Base-by-base conservation (phyloP, 2,797 vertebrate genomes). In the Gambelia wislizenii region DNA sequence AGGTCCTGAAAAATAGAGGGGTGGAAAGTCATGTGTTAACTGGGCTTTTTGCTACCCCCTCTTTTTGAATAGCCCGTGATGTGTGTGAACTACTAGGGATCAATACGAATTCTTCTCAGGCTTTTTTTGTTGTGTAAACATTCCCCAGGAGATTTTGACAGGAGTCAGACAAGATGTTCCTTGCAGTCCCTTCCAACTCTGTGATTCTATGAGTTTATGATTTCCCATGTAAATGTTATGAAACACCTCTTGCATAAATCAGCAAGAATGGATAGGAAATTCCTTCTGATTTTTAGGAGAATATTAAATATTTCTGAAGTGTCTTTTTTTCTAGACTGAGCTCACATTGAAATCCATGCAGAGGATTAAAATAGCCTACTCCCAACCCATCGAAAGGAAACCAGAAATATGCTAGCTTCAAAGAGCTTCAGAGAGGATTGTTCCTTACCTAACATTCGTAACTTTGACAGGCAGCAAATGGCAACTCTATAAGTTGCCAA, bases 361-460 rank as follows among this genome's bases (percentile, higher is more conserved):
- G 13, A 12, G 61, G 12, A 6, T 89, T 80, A 52, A 87, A 25
- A 12, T 44, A 33, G 25, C 42, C 77, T 64, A 27, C 39, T 75
- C 47, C 44, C 42, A 86, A 52, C 77, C 56, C 76, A 27, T 80
- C 56, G 49, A 70, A 91, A 83, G n/a, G 72, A 89, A 85, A 59
- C 59, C 0, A 27, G 80, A 7, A 20, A 33, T 3, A 27, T 52
- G 44, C 33, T 69, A 69, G 49, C 22, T 49, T 12, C 47, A 84
- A 82, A 25, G 14, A 69, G 49, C 27, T 61, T 12, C 47, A 84
- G 67, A 25, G 14, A 3, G 36, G 39, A 8, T 56, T 14, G 14
- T 83, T 83, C 22, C 59, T 79, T 87, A 52, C 54, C 67, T 33
- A 36, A 49, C 49, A 64, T 72, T 74, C 27, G 0, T 78, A 56